A percentile compares a stretch with the other conserved stretches of the same genome.
phyloP scores from a whole-genome alignment of 2,113 vertebrate genomes.

The Datnioides undecimradiatus region DNA sequence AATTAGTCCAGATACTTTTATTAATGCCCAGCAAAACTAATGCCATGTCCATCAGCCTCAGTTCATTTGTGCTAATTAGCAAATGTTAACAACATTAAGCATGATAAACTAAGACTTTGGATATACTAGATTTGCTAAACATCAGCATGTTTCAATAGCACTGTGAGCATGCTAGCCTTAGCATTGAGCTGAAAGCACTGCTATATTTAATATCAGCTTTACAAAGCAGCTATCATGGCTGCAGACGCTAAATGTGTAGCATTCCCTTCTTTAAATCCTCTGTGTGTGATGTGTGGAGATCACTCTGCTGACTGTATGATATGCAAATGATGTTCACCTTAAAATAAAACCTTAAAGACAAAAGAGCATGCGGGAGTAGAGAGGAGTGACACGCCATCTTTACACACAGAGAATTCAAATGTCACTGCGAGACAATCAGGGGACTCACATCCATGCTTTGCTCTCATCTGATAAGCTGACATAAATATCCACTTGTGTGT shows the following conservation, averaged over 20 bases:
- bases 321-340: not conserved
- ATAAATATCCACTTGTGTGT: constrained; percentile 22
- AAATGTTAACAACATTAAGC: not conserved
- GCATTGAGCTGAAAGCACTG: not conserved
- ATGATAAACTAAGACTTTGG: not conserved
- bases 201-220: not conserved
- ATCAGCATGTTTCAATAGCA: not conserved
- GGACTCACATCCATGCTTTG: constrained; percentile 7
- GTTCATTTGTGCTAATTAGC: too few relatives aligned
- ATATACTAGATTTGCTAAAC: not conserved
- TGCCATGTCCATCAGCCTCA: too few relatives aligned
- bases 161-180: not conserved
- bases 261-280: not conserved
- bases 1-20: too few relatives aligned
- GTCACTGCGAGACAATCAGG: constrained; percentile 7
- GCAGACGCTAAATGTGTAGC: not conserved
- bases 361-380: not conserved
- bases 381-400: not conserved
- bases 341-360: not conserved
- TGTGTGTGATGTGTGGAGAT: too few relatives aligned
- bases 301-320: not conserved
- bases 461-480: constrained; percentile 41
- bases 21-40: too few relatives aligned
- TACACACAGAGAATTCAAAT: not conserved
- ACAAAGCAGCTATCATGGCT: not conserved